Evolutionary conservation across 2,797 vertebrate species (phyloP).

Genomic region (Notolepis coatsorum): DNA sequence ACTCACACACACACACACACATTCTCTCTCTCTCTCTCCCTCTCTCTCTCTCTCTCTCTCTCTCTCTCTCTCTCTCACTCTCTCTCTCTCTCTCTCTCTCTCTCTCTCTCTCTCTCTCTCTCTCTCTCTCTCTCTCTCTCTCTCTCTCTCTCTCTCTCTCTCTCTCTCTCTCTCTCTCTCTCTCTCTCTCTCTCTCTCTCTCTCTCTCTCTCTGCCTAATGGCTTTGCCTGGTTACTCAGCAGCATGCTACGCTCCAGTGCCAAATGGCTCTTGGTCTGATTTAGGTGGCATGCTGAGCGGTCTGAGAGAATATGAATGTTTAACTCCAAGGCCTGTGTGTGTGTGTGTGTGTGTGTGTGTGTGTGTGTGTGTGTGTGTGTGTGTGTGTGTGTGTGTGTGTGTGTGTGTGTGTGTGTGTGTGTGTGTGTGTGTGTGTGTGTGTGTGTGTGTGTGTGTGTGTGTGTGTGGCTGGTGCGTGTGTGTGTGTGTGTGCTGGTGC

Average conservation of each 20-base stretch:
- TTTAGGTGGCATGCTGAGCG: slow-evolving; percentile 65
- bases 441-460: too few species aligned
- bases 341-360: background rate
- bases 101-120: too few species aligned
- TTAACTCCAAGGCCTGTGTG: slow-evolving; percentile 47
- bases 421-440: background rate
- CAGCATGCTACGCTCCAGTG: slow-evolving; percentile 47
- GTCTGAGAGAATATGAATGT: slow-evolving; percentile 69
- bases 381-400: slow-evolving; percentile 14
- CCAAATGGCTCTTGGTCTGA: slow-evolving; percentile 64
- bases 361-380: slow-evolving; percentile 25
- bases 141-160: background rate
- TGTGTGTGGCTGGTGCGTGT: background rate
- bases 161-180: slow-evolving; percentile 1
- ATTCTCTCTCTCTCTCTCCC: too few species aligned
- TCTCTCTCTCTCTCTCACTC: too few species aligned
- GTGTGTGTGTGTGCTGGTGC: background rate
- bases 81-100: too few species aligned
- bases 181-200: slow-evolving; percentile 7
- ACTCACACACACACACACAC: too few species aligned
- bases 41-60: too few species aligned
- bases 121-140: too few species aligned
- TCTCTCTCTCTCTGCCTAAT: slow-evolving; percentile 47
- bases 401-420: background rate
- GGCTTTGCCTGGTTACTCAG: slow-evolving; percentile 58